A percentile compares a stretch with the other conserved stretches of the same genome.
phyloP scores from a whole-genome alignment of 2,797 vertebrate species.

The Channallabes apus region DNA sequence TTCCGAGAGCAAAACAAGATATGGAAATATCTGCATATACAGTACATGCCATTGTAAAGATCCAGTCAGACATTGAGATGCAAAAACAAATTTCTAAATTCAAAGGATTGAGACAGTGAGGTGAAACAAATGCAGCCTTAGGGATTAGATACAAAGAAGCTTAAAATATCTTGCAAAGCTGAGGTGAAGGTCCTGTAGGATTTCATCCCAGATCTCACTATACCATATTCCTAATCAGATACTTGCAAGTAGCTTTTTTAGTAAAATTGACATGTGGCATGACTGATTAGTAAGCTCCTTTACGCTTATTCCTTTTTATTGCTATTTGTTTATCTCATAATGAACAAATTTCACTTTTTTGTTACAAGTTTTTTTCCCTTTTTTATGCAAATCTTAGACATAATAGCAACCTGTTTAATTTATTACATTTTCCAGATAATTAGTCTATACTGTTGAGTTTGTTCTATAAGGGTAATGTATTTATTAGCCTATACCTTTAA shows the following conservation, averaged over 20 bases:
- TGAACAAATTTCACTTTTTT: neutral
- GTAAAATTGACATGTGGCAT: neutral
- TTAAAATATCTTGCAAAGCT: slow-evolving; percentile 58
- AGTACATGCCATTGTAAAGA: slow-evolving; percentile 72
- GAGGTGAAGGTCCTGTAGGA: neutral
- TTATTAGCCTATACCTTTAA: too few relatives aligned
- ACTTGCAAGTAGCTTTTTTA: neutral
- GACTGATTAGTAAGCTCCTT: slow-evolving; percentile 18
- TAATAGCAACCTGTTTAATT: neutral
- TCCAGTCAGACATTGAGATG: slow-evolving; percentile 79
- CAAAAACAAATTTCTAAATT: slow-evolving; percentile 71
- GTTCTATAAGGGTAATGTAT: too few relatives aligned
- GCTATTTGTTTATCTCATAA: slow-evolving; percentile 5
- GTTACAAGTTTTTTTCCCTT: neutral
- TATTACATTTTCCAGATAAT: neutral
- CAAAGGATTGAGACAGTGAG: slow-evolving; percentile 69
- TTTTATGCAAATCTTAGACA: neutral
- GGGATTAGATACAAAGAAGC: slow-evolving; percentile 52
- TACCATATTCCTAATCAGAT: neutral
- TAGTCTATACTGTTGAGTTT: neutral
- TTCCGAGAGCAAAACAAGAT: slow-evolving; percentile 71
- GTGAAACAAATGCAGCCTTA: slow-evolving; percentile 70
- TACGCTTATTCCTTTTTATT: neutral
- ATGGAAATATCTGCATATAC: slow-evolving; percentile 77
- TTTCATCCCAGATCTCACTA: neutral